These are phyloP conservation scores for Byasa hedistus DNA, from an alignment of 2,888 invertebrate species.

Conservation along the genomic window DNA sequence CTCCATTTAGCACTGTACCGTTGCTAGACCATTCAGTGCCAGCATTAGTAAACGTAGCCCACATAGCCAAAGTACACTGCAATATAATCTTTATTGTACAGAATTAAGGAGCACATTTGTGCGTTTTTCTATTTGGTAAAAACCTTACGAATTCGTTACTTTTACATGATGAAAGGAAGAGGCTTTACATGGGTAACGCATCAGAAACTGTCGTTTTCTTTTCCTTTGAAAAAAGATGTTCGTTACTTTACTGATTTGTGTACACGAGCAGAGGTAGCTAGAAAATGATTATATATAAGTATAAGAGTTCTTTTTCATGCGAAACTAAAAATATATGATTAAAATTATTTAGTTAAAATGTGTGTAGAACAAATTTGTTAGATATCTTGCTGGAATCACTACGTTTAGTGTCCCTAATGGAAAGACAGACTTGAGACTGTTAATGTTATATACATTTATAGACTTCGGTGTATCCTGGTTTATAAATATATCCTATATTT, in stretches of 20 bases:
- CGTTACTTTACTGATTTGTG: not conserved
- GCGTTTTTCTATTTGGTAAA: not conserved
- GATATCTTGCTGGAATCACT: no score
- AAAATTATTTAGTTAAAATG: no score
- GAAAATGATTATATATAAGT: no score
- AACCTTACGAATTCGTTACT: not conserved
- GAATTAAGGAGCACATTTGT: not conserved
- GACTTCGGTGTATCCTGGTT: not conserved
- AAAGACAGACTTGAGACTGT: not conserved
- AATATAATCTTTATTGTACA: not conserved
- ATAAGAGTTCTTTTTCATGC: no score
- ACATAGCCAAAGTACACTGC: not conserved
- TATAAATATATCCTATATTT: no score
- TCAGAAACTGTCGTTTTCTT: slow-evolving; percentile 1
- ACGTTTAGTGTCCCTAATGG: not conserved
- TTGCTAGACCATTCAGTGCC: slow-evolving; percentile 17
- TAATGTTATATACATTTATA: not conserved
- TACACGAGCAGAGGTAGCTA: not conserved
- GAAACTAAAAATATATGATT: no score
- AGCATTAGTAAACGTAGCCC: slow-evolving; percentile 5
- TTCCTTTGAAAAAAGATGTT: not conserved
- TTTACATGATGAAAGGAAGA: not conserved
- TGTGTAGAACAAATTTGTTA: no score
- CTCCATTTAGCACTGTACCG: slow-evolving; percentile 16
- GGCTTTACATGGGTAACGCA: slow-evolving; percentile 12